A percentile compares a stretch with the other conserved stretches of the same genome.
phyloP scores from a whole-genome alignment of 2,888 invertebrate species.

The Cryptocephalus moraei region DNA sequence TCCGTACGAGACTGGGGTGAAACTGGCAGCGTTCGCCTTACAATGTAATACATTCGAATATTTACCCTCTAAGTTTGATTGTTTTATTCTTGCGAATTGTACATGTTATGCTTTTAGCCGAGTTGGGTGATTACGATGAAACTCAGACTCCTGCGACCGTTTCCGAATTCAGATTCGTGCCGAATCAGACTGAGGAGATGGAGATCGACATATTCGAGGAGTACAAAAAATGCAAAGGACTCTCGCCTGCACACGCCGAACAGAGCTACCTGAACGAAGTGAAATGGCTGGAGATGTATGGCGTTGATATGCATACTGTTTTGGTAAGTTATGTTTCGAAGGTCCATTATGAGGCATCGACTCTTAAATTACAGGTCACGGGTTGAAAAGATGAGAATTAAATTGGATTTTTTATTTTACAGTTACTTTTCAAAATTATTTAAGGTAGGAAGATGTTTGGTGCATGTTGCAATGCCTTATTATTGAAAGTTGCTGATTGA shows the following conservation, averaged over 20 bases:
- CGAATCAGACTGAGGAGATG: slow-evolving; percentile 92
- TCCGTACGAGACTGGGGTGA: slow-evolving; percentile 75
- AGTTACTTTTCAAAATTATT: background rate
- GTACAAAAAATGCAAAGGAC: slow-evolving; percentile 75
- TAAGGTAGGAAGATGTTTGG: too few species aligned
- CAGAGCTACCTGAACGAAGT: slow-evolving; percentile 84
- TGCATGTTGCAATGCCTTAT: too few species aligned
- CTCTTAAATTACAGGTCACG: too few species aligned
- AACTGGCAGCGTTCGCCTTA: slow-evolving; percentile 82
- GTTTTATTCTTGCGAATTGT: background rate
- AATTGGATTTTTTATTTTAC: slow-evolving; percentile 1
- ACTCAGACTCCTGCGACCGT: slow-evolving; percentile 86
- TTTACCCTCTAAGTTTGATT: background rate
- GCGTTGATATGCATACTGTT: slow-evolving; percentile 97
- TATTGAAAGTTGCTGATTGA: too few species aligned
- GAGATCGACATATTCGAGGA: slow-evolving; percentile 90
- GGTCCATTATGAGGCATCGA: too few species aligned
- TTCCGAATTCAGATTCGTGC: slow-evolving; percentile 96
- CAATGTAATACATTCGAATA: slow-evolving; percentile 60
- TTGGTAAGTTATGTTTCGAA: slow-evolving; percentile 41
- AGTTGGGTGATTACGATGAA: slow-evolving; percentile 94
- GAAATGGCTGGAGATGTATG: slow-evolving; percentile 98
- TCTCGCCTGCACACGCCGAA: slow-evolving; percentile 93
- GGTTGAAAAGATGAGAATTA: too few species aligned
- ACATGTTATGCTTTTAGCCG: slow-evolving; percentile 51